phyloP scores from a whole-genome alignment of 23 tunicate species.

The Pegea sp. region DNA sequence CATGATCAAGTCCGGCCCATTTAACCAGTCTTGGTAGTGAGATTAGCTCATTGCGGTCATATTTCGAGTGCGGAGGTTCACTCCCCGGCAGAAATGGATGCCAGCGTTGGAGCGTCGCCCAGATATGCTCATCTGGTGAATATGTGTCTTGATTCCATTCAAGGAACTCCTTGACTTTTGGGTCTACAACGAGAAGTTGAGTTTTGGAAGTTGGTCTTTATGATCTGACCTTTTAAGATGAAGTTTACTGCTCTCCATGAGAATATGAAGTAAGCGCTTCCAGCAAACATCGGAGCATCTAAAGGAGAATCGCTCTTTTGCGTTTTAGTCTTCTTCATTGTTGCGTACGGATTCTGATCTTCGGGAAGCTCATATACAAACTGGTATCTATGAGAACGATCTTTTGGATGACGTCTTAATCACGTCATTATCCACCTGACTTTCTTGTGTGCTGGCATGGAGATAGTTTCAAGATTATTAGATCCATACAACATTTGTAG shows the following conservation, averaged over 20 bases:
- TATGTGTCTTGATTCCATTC: conserved; percentile 86
- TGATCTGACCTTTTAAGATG: conserved; percentile 38
- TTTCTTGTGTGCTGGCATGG: conserved; percentile 50
- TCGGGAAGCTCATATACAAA: conserved; percentile 26
- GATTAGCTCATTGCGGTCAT: conserved; percentile 79
- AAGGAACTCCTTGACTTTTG: conserved; percentile 28
- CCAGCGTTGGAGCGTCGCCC: conserved; percentile 81
- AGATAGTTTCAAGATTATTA: conserved; percentile 52
- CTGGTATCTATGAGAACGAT: conserved; percentile 27
- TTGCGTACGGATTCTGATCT: conserved; percentile 5
- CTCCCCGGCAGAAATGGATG: conserved; percentile 74
- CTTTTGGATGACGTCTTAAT: too few relatives aligned
- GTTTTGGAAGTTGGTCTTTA: background rate
- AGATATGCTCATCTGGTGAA: conserved; percentile 94
- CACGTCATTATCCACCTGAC: conserved; percentile 33
- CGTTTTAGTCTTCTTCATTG: conserved; percentile 24
- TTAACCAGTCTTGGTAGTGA: conserved; percentile 52
- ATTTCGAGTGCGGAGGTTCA: conserved; percentile 81
- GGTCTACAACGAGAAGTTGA: conserved; percentile 11
- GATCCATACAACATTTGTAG: conserved; percentile 41
- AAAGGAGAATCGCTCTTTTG: conserved; percentile 38
- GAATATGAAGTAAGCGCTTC: conserved; percentile 55
- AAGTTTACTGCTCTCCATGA: conserved; percentile 49
- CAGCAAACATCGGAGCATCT: conserved; percentile 56
- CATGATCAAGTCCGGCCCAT: conserved; percentile 75